These are phyloP conservation scores for Aquatica leii DNA, from an alignment of 2,888 invertebrate species.

Conservation along the genomic window DNA sequence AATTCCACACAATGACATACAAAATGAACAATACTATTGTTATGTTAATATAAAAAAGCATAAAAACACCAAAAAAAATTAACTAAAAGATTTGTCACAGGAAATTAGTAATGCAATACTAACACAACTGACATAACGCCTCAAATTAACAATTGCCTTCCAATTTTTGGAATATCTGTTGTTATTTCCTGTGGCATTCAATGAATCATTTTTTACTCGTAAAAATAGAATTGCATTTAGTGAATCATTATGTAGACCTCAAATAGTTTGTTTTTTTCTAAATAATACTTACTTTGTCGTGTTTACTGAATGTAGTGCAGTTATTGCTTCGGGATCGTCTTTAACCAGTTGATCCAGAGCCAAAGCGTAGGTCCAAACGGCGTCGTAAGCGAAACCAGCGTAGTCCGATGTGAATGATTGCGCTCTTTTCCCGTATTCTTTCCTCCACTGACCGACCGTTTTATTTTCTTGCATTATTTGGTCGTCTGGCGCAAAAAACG, in stretches of 20 bases:
- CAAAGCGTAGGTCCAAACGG: constrained; percentile 81
- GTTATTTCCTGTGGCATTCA: background rate
- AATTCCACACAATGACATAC: too few relatives aligned
- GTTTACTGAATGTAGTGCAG: constrained; percentile 64
- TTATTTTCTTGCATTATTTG: constrained; percentile 70
- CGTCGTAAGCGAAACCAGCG: constrained; percentile 82
- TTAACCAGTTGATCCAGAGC: constrained; percentile 72
- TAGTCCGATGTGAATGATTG: constrained; percentile 64
- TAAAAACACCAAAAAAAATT: too few relatives aligned
- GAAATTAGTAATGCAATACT: too few relatives aligned
- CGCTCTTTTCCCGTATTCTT: constrained; percentile 56
- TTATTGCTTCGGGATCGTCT: constrained; percentile 67
- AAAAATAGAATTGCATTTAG: too few relatives aligned
- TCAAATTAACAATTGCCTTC: too few relatives aligned
- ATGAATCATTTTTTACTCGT: background rate
- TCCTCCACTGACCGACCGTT: constrained; percentile 71
- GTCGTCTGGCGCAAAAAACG: constrained; percentile 70
- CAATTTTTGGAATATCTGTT: too few relatives aligned
- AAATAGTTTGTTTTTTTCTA: constrained; percentile 2
- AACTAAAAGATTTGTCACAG: too few relatives aligned
- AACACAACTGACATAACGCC: too few relatives aligned
- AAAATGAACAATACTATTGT: too few relatives aligned
- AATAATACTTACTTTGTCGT: constrained; percentile 61
- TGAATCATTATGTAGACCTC: too few relatives aligned
- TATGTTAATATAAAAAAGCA: too few relatives aligned